Base-by-base conservation (phyloP, 2,888 invertebrate species). In the Hipparchia semele region DNA sequence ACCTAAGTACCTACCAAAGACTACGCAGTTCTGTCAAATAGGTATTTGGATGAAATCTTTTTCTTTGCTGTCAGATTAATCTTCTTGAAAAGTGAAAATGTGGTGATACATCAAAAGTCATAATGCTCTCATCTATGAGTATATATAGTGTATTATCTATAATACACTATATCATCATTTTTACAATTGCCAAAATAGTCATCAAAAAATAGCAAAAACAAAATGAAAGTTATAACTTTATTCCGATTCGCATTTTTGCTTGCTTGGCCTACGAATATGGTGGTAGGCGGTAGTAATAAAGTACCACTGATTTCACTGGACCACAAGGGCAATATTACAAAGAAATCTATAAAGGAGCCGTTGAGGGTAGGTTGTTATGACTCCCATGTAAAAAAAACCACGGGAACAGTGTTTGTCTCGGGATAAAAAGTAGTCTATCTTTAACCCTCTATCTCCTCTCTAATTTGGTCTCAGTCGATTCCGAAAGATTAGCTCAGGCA, bases 291-390 rank as follows among this genome's bases (percentile, higher is more conserved):
- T 45, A 56, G 62, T n/a, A 68, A 68, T 49, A 58, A 61, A 23
- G 72, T 76, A 1, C 76, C 74, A 3, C 59, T 76, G 6, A 23
- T 76, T 2, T 74, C 76, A 6, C 13, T 76, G 68, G 13, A 59
- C 4, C 61, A 74, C 33, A 70, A 72, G 33, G 53, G 9, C 12
- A 72, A 66, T 10, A n/a, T 33, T 7, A 49, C 65, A 8, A 67
- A 75, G 10, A 75, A 53, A 8, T 61, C 72, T n/a, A 59, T 10
- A 1, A 62, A 71, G 6, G 72, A 72, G n/a, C 65, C 73, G 10
- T 59, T 76, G 12, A 73, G 73, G 76, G 75, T 76, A 75, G 33
- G 7, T 58, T 23, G 1, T 8, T 13, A 6, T 6, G 39, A 39
- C 8, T 58, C 23, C 23, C 1, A 1, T 23, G 23, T 23, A 23